phyloP scores from a whole-genome alignment of 1,140 invertebrate species.

The Ectropis grisescens region DNA sequence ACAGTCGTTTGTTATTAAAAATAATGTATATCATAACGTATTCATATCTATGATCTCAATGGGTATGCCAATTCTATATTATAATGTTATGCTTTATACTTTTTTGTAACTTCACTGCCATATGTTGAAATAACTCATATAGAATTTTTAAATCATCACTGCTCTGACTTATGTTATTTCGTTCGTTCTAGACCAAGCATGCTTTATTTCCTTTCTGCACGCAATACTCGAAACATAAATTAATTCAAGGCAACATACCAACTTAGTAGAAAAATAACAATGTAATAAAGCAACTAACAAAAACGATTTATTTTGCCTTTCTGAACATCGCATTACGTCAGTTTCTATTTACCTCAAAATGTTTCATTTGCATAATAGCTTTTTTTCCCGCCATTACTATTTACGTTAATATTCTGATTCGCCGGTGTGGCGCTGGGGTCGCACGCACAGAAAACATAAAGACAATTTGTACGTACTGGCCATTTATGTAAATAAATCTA shows the following conservation, averaged over 20 bases:
- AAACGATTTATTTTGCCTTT: constrained; percentile 57
- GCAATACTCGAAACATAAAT: too few species aligned
- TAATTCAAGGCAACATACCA: too few species aligned
- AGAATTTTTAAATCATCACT: too few species aligned
- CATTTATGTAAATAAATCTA: constrained; percentile 68
- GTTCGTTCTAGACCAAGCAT: too few species aligned
- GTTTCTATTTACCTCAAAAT: constrained; percentile 63
- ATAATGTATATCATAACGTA: constrained; percentile 67
- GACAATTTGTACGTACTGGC: constrained; percentile 60
- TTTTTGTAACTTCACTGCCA: too few species aligned
- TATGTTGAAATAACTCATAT: too few species aligned
- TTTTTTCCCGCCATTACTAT: constrained; percentile 65
- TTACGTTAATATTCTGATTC: constrained; percentile 67
- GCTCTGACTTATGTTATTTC: too few species aligned
- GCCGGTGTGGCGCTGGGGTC: constrained; percentile 44
- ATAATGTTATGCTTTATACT: too few species aligned
- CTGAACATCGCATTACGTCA: constrained; percentile 54
- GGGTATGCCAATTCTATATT: constrained; percentile 48
- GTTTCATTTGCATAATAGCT: constrained; percentile 68
- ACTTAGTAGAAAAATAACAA: constrained; percentile 17
- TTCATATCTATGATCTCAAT: constrained; percentile 66
- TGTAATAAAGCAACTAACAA: constrained; percentile 31
- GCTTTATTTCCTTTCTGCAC: too few species aligned
- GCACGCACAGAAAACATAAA: constrained; percentile 67
- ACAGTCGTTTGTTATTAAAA: constrained; percentile 60